Evolutionary conservation across 2,113 vertebrate genomes (phyloP).

Genomic region (Pelmatolapia mariae): DNA sequence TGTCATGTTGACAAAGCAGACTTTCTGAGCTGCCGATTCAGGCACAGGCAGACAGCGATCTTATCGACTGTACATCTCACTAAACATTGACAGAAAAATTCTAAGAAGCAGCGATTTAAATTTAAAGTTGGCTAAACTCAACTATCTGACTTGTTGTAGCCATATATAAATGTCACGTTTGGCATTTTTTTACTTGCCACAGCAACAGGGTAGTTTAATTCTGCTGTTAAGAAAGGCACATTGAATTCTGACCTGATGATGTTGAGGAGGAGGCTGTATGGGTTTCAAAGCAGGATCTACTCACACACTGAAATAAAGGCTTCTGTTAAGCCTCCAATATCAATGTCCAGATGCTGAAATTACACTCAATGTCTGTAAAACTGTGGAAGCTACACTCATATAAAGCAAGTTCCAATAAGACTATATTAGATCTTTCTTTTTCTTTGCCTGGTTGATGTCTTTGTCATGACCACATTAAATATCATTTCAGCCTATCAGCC

Average conservation of each 20-base stretch:
- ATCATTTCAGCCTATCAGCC: background rate
- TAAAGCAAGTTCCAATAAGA: background rate
- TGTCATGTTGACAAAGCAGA: slow-evolving; percentile 42
- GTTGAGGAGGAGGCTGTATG: background rate
- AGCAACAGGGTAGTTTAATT: background rate
- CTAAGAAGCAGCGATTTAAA: background rate
- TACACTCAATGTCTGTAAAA: background rate
- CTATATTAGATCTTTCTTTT: background rate
- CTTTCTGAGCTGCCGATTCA: slow-evolving; percentile 24
- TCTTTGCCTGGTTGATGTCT: background rate
- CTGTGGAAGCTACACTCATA: background rate
- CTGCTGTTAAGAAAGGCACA: background rate
- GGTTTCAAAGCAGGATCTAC: background rate
- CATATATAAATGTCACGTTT: background rate
- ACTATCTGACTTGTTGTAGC: background rate
- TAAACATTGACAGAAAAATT: background rate
- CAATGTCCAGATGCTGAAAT: background rate
- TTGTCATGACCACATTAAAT: background rate
- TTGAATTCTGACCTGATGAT: background rate
- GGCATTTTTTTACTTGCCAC: background rate
- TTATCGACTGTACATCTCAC: background rate
- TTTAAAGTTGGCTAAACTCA: background rate
- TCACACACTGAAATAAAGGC: background rate
- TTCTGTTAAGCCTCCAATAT: background rate
- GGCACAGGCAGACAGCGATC: background rate